Base-by-base conservation (phyloP, 2,888 invertebrate species). In the Tetragnatha montana region DNA sequence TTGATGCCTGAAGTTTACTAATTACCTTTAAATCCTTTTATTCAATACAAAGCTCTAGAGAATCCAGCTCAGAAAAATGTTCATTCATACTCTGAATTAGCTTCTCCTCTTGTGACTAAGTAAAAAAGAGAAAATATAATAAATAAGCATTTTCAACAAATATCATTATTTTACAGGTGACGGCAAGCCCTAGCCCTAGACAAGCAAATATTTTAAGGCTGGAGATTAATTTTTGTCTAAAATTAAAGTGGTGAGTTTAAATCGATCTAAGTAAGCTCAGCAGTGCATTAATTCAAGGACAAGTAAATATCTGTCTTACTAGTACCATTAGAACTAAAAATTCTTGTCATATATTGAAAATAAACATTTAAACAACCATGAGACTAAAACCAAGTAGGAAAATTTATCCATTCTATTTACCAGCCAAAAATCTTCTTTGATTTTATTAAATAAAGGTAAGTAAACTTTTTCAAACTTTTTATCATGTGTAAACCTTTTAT, bases 11-110 rank as follows among this genome's bases (percentile, higher is more conserved):
- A 35, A 35, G 35, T 35, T 1, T 60, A 17, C 0, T 60, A 60
- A 8, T 60, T 60, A 60, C 60, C 60, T 60, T 60, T 35, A 60
- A 60, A 60, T 60, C 60, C 60, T 21, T 8, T 73, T 76, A 84
- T 69, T 76, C 84, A 69, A 84, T 21, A 19, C 78, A 79, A 50
- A 85, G 51, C 10, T 79, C 71, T 7, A 51, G 35, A 14, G 50
- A 21, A 17, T 85, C 79, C 50, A 85, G 21, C 8, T 85, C 85
- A 79, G 71, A 75, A n/a, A 85, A 85, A n/a, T 78, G 78, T 12
- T 85, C 21, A 79, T 85, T 85, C 51, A 85, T 35, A 17, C 51
- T 51, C 71, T 78, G 17, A n/a, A 79, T 85, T 68, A 79, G n/a
- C 51, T 79, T 71, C 17, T 85, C 85, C 7, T 76, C 35, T 21